phyloP scores from a whole-genome alignment of 2,113 vertebrate species.

The Seriola rivoliana region DNA sequence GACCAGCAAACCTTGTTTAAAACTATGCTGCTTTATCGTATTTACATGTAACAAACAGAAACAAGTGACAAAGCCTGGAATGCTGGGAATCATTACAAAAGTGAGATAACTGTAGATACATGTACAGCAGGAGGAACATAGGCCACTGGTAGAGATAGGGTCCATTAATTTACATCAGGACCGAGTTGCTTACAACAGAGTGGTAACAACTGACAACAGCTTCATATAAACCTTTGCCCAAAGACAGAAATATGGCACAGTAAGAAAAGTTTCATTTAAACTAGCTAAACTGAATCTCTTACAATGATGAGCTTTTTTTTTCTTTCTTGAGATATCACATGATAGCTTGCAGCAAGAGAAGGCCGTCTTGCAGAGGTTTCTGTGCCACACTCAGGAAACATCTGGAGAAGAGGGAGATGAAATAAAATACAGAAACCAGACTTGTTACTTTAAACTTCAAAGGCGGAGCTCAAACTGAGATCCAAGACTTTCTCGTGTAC shows the following conservation, averaged over 20 bases:
- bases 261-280: constrained; percentile 83
- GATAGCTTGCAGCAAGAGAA: constrained; percentile 90
- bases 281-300: constrained; percentile 89
- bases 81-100: constrained; percentile 82
- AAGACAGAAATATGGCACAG: constrained; percentile 92
- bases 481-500: background rate
- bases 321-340: constrained; percentile 71
- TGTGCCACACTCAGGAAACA: constrained; percentile 94
- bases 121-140: constrained; percentile 77
- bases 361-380: constrained; percentile 86
- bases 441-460: constrained; percentile 44
- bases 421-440: constrained; percentile 62
- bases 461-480: constrained; percentile 10
- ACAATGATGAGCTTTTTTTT: constrained; percentile 64
- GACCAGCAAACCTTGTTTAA: constrained; percentile 78
- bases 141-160: constrained; percentile 92
- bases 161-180: constrained; percentile 93
- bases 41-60: constrained; percentile 80
- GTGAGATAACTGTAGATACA: constrained; percentile 77
- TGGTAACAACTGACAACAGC: constrained; percentile 94
- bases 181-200: constrained; percentile 92
- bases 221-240: constrained; percentile 95
- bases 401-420: constrained; percentile 77
- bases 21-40: constrained; percentile 70
- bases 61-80: constrained; percentile 78